Percentiles rank a stretch among this genome's conserved stretches.
Evolutionary conservation across 2,888 invertebrate species (phyloP).

Genomic region (Cheiracanthium punctorium): DNA sequence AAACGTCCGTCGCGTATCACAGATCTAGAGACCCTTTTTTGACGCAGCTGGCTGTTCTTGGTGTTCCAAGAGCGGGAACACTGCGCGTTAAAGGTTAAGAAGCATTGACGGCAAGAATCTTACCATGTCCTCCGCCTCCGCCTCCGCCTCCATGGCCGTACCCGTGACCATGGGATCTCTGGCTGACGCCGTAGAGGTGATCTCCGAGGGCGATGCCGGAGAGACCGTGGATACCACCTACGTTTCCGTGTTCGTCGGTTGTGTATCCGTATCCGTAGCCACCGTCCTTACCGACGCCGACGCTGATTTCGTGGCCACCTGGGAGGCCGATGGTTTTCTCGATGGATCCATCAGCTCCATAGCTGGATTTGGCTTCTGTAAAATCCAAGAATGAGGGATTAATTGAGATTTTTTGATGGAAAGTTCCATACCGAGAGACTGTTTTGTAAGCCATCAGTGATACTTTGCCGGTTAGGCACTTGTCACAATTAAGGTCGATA

Average conservation of each 20-base stretch:
- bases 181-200: conserved; percentile 28
- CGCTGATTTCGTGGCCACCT: conserved; percentile 44
- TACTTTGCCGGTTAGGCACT: too few relatives aligned
- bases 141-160: conserved; percentile 33
- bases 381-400: too few relatives aligned
- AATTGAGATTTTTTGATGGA: too few relatives aligned
- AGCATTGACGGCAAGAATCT: too few relatives aligned
- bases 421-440: too few relatives aligned
- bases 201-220: conserved; percentile 34
- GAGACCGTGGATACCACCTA: conserved; percentile 24
- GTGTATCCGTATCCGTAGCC: conserved; percentile 56
- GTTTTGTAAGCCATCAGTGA: too few relatives aligned
- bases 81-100: too few relatives aligned
- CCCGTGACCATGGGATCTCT: conserved; percentile 31
- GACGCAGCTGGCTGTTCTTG: too few relatives aligned
- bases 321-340: conserved; percentile 44
- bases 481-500: too few relatives aligned
- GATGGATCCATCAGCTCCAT: conserved; percentile 30
- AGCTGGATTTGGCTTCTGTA: conserved; percentile 40
- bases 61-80: too few relatives aligned
- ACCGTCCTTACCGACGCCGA: conserved; percentile 46
- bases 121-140: conserved; percentile 17
- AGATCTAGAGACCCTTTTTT: too few relatives aligned
- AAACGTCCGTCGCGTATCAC: too few relatives aligned
- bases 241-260: conserved; percentile 38